A percentile compares a stretch with the other conserved stretches of the same genome.
Evolutionary conservation across 2,888 invertebrate genomes (phyloP).

Genomic region (Pecten maximus): DNA sequence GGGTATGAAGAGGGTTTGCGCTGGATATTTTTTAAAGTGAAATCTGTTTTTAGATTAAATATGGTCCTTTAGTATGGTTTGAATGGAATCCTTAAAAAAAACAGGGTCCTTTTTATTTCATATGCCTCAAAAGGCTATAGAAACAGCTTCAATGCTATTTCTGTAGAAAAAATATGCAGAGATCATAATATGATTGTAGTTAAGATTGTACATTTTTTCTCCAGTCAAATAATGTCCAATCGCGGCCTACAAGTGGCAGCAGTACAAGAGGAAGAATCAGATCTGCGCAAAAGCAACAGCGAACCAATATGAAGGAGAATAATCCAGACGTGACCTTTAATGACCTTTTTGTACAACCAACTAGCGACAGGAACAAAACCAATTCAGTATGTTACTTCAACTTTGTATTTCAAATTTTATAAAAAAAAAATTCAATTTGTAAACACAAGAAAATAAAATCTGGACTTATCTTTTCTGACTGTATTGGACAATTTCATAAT

Average conservation of each 20-base stretch:
- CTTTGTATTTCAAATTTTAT: background rate
- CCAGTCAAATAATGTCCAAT: background rate
- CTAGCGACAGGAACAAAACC: background rate
- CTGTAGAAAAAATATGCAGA: background rate
- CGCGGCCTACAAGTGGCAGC: constrained; percentile 19
- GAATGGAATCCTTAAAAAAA: too few relatives aligned
- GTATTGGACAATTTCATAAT: too few relatives aligned
- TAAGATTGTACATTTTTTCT: background rate
- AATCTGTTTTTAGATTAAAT: constrained; percentile 5
- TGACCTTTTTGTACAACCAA: constrained; percentile 61
- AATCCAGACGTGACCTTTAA: constrained; percentile 61
- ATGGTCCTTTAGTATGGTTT: background rate
- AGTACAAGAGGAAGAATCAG: background rate
- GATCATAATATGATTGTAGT: background rate
- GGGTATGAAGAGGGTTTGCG: too few relatives aligned
- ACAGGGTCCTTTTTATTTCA: too few relatives aligned
- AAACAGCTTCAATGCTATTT: too few relatives aligned
- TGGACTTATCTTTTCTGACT: too few relatives aligned
- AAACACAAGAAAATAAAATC: too few relatives aligned
- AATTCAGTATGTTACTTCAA: constrained; percentile 20
- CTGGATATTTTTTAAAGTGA: too few relatives aligned
- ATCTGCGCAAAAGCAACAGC: constrained; percentile 38
- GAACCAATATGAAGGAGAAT: constrained; percentile 56
- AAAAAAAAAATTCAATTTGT: too few relatives aligned
- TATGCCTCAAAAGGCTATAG: too few relatives aligned